Conservation (phyloP, 2,113 vertebrate species). For the Phyllopteryx taeniolatus region DNA sequence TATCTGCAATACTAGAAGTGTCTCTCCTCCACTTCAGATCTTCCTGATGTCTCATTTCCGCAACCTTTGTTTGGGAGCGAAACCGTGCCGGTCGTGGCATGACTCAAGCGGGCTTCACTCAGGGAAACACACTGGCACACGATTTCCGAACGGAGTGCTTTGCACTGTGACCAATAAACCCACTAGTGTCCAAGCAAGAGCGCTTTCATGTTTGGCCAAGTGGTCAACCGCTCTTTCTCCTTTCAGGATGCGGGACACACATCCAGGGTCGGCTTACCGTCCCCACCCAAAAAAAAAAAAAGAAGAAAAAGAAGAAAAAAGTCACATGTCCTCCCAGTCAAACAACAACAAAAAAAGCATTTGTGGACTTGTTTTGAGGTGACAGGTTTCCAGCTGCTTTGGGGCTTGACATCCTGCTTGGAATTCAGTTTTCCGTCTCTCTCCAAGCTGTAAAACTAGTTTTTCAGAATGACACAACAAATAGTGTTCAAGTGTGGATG, state of each 20-base stretch:
- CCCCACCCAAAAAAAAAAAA: background rate
- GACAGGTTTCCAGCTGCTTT: constrained; percentile 27
- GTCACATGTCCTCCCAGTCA: background rate
- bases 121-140: constrained; percentile 10
- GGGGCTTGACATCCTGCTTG: constrained; percentile 12
- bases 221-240: constrained; percentile 35
- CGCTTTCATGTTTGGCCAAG: constrained; percentile 62
- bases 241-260: constrained; percentile 36
- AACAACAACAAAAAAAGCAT: constrained; percentile 9
- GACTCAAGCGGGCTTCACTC: constrained; percentile 12
- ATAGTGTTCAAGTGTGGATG: background rate
- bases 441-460: background rate
- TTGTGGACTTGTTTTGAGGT: constrained; percentile 15
- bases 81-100: constrained; percentile 29
- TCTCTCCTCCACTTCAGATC: constrained; percentile 16
- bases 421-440: constrained; percentile 8
- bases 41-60: constrained; percentile 43
- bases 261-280: constrained; percentile 43
- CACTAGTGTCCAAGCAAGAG: constrained; percentile 36
- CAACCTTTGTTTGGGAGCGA: constrained; percentile 22
- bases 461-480: background rate
- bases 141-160: constrained; percentile 38
- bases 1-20: constrained; percentile 22
- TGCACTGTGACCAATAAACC: constrained; percentile 49
- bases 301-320: constrained; percentile 14